These are phyloP conservation scores for Clivina fossor DNA, from an alignment of 2,888 invertebrate species.

Conservation along the genomic window DNA sequence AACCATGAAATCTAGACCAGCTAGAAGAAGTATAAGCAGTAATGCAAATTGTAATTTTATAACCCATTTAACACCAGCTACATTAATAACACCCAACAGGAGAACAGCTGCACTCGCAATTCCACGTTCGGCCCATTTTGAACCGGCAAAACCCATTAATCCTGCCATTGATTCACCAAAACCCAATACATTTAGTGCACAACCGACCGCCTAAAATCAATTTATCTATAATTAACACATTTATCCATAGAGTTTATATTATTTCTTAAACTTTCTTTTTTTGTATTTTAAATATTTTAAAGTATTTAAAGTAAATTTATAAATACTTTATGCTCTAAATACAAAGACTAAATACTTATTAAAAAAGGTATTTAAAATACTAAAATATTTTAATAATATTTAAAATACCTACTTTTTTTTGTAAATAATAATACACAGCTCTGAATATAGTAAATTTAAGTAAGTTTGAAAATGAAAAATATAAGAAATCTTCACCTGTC, in stretches of 20 bases:
- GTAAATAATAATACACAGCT: too few species aligned
- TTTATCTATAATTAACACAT: slow-evolving; percentile 31
- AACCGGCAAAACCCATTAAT: slow-evolving; percentile 70
- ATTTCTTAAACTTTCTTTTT: slow-evolving; percentile 8
- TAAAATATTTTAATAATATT: not conserved
- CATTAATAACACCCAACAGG: slow-evolving; percentile 84
- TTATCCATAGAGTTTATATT: not conserved
- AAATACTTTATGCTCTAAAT: not conserved
- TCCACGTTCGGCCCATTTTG: slow-evolving; percentile 79
- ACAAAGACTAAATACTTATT: too few species aligned
- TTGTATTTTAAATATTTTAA: too few species aligned
- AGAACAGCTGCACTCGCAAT: slow-evolving; percentile 88
- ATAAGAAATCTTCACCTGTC: slow-evolving; percentile 67
- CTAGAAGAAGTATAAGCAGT: slow-evolving; percentile 80
- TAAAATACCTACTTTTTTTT: too few species aligned
- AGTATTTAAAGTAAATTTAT: too few species aligned
- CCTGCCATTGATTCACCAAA: slow-evolving; percentile 96
- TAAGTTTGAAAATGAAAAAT: too few species aligned
- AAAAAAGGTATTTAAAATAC: too few species aligned
- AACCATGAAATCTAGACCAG: slow-evolving; percentile 90
- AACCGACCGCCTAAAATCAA: slow-evolving; percentile 81
- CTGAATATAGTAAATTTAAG: too few species aligned
- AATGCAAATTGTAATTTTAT: slow-evolving; percentile 91
- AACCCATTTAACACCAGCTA: slow-evolving; percentile 98
- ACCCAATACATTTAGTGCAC: slow-evolving; percentile 93